phyloP scores from a whole-genome alignment of 2,888 invertebrate genomes.

The Torymus texanus region DNA sequence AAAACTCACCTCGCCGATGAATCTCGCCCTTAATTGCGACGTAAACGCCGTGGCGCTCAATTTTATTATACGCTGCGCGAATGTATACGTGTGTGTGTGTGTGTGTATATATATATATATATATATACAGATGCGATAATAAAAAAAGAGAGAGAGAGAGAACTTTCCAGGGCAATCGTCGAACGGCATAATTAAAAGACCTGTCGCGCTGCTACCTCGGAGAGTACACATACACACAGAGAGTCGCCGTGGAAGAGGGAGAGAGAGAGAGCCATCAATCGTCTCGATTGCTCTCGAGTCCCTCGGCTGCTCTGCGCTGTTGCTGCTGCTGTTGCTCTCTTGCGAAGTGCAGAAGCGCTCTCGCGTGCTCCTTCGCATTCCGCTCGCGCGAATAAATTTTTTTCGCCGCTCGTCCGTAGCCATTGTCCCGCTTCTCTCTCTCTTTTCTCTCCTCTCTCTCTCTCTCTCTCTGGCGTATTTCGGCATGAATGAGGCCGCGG shows the following conservation, averaged over 20 bases:
- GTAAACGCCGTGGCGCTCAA: neutral
- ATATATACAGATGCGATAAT: no score
- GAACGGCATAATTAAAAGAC: constrained; percentile 18
- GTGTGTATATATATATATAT: no score
- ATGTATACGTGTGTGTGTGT: no score
- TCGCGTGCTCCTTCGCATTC: constrained; percentile 34
- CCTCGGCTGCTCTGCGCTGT: neutral
- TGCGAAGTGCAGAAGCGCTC: constrained; percentile 39
- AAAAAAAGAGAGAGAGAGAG: no score
- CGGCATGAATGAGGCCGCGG: constrained; percentile 44
- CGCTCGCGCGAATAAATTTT: constrained; percentile 45
- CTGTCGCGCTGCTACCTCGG: neutral
- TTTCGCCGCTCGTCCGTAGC: constrained; percentile 26
- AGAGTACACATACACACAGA: no score
- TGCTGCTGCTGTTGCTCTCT: neutral
- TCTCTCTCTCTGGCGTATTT: neutral
- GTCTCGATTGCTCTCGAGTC: constrained; percentile 35
- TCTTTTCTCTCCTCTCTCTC: no score
- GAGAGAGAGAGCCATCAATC: constrained; percentile 30
- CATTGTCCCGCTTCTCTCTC: constrained; percentile 31
- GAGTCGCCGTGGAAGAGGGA: neutral
- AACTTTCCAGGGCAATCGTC: neutral
- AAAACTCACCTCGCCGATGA: constrained; percentile 17
- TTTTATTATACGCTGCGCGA: no score
- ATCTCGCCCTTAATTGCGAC: constrained; percentile 33